Conservation (phyloP, 2,797 vertebrate species). For the Dendrocincla fuliginosa region DNA sequence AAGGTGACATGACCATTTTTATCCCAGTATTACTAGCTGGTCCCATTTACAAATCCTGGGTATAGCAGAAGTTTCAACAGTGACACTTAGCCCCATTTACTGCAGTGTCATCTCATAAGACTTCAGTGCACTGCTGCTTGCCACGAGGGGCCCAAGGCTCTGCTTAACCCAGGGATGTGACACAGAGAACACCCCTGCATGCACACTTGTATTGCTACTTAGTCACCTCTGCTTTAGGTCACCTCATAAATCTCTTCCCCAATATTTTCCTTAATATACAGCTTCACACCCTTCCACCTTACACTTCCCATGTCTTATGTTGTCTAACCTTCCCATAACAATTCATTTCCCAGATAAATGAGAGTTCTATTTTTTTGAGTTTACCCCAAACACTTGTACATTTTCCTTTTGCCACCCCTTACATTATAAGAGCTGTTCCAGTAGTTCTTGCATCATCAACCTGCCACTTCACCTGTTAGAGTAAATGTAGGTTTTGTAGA, state of each 20-base stretch:
- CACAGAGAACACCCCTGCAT: neutral
- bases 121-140: neutral
- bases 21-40: neutral
- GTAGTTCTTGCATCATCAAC: neutral
- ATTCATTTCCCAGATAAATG: neutral
- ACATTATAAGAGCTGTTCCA: neutral
- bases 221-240: neutral
- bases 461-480: neutral
- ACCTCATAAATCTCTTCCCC: neutral
- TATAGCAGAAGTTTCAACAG: neutral
- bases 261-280: neutral
- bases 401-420: neutral
- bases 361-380: neutral
- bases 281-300: neutral
- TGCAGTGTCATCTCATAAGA: neutral
- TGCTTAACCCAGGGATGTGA: neutral
- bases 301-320: neutral
- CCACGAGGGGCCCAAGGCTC: neutral
- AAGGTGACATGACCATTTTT: neutral
- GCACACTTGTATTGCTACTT: neutral
- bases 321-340: neutral
- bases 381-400: neutral
- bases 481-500: neutral
- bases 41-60: neutral
- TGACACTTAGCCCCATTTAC: neutral